These are phyloP conservation scores for Diplazon laetatorius DNA, from an alignment of 2,888 invertebrate species.

Conservation along the genomic window DNA sequence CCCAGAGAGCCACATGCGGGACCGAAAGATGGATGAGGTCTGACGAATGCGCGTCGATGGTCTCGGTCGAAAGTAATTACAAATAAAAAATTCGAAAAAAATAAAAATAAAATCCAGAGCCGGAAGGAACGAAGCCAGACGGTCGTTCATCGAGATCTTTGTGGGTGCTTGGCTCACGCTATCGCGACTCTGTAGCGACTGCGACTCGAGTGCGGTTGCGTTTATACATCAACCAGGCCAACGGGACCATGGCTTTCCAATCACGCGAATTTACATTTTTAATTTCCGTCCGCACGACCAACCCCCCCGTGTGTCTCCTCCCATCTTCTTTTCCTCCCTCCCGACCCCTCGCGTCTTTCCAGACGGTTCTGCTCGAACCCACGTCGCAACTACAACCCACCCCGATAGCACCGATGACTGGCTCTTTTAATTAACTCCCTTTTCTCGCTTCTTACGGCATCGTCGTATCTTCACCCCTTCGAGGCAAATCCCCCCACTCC, in stretches of 20 bases:
- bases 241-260: constrained; percentile 69
- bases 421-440: constrained; percentile 77
- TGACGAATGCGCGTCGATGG: constrained; percentile 36
- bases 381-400: constrained; percentile 33
- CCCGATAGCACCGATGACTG: constrained; percentile 55
- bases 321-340: constrained; percentile 50
- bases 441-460: constrained; percentile 76
- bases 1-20: neutral
- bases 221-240: constrained; percentile 36
- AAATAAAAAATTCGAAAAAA: too few relatives aligned
- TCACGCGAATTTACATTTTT: constrained; percentile 78
- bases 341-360: too few relatives aligned
- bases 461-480: constrained; percentile 61
- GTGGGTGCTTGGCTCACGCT: constrained; percentile 49
- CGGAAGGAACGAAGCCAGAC: constrained; percentile 64
- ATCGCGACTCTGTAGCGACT: constrained; percentile 7
- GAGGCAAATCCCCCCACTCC: constrained; percentile 43
- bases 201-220: constrained; percentile 13
- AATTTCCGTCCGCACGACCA: constrained; percentile 72
- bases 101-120: constrained; percentile 52
- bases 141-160: constrained; percentile 43
- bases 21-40: neutral
- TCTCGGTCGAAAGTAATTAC: constrained; percentile 62
- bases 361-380: constrained; percentile 48
- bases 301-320: constrained; percentile 22